Conservation (phyloP, 2,888 invertebrate species). For the Sarcophaga variegata region DNA sequence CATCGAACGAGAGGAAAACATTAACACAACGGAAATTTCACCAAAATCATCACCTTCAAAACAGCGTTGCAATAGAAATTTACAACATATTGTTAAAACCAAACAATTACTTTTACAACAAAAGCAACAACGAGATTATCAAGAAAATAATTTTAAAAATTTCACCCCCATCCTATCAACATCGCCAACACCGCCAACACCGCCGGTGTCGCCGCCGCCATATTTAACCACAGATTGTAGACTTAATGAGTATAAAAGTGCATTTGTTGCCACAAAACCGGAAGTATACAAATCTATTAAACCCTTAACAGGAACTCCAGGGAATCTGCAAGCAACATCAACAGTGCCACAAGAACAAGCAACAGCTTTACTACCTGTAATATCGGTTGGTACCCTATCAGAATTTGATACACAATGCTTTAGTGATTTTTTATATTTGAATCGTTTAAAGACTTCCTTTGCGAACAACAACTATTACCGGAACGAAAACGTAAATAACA, state of each 20-base stretch:
- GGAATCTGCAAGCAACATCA: neutral
- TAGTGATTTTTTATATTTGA: conserved; percentile 71
- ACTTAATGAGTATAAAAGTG: conserved; percentile 64
- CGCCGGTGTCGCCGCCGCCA: conserved; percentile 9
- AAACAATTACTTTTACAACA: conserved; percentile 54
- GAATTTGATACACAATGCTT: conserved; percentile 80
- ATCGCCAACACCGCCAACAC: conserved; percentile 27
- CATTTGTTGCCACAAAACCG: conserved; percentile 70
- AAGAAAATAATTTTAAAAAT: conserved; percentile 14
- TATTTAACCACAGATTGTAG: neutral
- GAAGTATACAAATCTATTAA: conserved; percentile 45
- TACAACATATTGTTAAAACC: conserved; percentile 69
- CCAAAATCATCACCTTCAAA: conserved; percentile 43
- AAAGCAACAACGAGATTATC: conserved; percentile 13
- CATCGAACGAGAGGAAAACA: conserved; percentile 29
- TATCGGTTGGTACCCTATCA: conserved; percentile 60
- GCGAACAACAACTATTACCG: conserved; percentile 36
- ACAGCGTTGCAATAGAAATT: conserved; percentile 60
- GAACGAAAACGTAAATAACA: conserved; percentile 46
- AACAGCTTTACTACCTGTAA: conserved; percentile 26
- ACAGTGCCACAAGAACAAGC: neutral
- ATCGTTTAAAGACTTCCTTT: conserved; percentile 36
- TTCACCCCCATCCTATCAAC: conserved; percentile 4
- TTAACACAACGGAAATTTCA: conserved; percentile 21
- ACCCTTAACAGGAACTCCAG: conserved; percentile 44